Conservation (phyloP, 2,888 invertebrate genomes). For the Octonoba sinensis region DNA sequence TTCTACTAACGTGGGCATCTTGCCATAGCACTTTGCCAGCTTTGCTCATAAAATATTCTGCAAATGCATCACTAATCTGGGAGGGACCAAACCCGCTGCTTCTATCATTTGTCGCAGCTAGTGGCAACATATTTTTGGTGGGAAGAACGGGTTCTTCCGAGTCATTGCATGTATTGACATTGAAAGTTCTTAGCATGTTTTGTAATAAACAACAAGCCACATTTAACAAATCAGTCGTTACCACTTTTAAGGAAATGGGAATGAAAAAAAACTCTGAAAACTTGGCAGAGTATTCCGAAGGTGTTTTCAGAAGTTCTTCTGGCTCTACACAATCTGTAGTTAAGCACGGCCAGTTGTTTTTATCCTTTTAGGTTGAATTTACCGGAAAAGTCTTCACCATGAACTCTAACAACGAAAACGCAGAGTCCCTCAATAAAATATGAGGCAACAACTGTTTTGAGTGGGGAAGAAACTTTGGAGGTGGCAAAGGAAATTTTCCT, state of each 20-base stretch:
- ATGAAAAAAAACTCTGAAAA: conserved; percentile 13
- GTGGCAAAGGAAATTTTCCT: neutral
- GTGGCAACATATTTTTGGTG: too few species aligned
- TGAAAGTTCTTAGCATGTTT: neutral
- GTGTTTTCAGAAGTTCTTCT: conserved; percentile 19
- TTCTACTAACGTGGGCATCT: too few species aligned
- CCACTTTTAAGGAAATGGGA: neutral
- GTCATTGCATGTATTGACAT: too few species aligned
- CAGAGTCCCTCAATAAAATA: conserved; percentile 36
- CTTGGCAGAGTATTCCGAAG: conserved; percentile 13
- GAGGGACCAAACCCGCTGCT: neutral
- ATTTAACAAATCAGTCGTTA: neutral
- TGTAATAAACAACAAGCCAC: neutral
- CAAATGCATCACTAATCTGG: neutral
- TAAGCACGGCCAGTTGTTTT: conserved; percentile 4
- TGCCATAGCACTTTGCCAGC: neutral
- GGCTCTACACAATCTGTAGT: conserved; percentile 18
- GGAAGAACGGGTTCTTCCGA: too few species aligned
- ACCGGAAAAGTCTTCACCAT: conserved; percentile 14
- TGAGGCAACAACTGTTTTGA: neutral
- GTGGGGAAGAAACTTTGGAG: neutral
- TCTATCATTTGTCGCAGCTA: neutral
- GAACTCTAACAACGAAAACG: conserved; percentile 13
- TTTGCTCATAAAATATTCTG: neutral
- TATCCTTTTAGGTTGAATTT: neutral